Evolutionary conservation across 2,888 invertebrate genomes (phyloP).

Genomic region (Encarsia formosa): DNA sequence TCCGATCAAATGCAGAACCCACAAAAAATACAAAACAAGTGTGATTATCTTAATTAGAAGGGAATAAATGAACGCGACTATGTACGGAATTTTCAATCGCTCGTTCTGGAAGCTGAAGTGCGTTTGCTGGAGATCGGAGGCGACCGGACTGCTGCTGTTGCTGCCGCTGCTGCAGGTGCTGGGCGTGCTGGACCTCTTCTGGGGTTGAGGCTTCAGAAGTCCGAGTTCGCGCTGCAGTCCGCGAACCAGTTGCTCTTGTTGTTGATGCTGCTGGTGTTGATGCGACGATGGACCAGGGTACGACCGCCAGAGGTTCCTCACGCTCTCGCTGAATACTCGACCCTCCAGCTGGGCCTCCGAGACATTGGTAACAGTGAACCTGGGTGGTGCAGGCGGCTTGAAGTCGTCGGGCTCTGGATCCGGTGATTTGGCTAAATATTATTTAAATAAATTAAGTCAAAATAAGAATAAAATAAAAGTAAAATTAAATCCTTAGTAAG

Average conservation of each 20-base stretch:
- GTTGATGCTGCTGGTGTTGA: conserved; percentile 1
- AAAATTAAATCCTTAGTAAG: no score
- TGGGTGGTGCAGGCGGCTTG: conserved; percentile 14
- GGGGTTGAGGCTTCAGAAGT: conserved; percentile 1
- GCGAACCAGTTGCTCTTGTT: neutral
- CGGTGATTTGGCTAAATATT: no score
- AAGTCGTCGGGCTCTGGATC: no score
- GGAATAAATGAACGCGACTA: neutral
- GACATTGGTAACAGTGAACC: conserved; percentile 36
- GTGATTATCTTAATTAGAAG: neutral
- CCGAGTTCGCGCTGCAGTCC: conserved; percentile 5
- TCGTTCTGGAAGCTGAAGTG: conserved; percentile 26
- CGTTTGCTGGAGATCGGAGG: conserved; percentile 13
- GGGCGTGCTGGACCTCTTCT: no score
- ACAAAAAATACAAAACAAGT: neutral
- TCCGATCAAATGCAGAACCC: neutral
- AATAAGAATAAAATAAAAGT: no score
- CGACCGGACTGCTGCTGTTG: neutral
- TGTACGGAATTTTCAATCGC: conserved; percentile 22
- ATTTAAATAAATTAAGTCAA: no score
- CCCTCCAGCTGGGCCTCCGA: conserved; percentile 40
- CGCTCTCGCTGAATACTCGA: conserved; percentile 34
- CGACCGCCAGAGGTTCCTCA: conserved; percentile 17
- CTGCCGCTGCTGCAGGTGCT: neutral
- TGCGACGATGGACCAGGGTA: neutral